Percentiles rank a stretch among this genome's conserved stretches.
Conservation (phyloP, 2,888 invertebrate species). For the Zelleria hepariella region DNA sequence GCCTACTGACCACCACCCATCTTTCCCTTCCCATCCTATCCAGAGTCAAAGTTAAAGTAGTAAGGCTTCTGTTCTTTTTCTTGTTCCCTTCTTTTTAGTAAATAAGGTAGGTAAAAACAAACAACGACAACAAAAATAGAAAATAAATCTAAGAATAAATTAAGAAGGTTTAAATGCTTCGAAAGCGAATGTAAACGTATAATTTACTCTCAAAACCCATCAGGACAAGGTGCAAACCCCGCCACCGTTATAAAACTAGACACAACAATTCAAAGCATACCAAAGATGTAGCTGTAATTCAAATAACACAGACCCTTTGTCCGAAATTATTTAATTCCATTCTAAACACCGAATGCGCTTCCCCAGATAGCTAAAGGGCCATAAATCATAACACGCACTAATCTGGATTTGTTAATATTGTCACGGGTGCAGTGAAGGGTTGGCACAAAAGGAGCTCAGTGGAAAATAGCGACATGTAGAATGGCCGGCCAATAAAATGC, state of each 20-base stretch:
- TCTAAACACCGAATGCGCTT: slow-evolving; percentile 3
- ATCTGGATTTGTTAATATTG: slow-evolving; percentile 60
- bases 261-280: not conserved
- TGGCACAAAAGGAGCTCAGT: slow-evolving; percentile 15
- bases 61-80: no score
- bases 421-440: slow-evolving; percentile 31
- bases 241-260: not conserved
- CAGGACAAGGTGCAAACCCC: not conserved
- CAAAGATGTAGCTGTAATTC: not conserved
- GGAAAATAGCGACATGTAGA: not conserved
- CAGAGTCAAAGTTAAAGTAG: no score
- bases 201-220: no score
- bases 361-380: slow-evolving; percentile 39
- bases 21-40: no score
- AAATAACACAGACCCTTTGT: not conserved
- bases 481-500: not conserved
- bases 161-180: no score
- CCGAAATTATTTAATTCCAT: not conserved
- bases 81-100: no score
- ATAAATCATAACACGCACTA: slow-evolving; percentile 55
- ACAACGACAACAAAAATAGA: no score
- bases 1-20: no score
- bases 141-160: no score
- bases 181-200: no score
- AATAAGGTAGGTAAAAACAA: no score